Conservation (phyloP, 2,888 invertebrate species). For the Fragum fragum region DNA sequence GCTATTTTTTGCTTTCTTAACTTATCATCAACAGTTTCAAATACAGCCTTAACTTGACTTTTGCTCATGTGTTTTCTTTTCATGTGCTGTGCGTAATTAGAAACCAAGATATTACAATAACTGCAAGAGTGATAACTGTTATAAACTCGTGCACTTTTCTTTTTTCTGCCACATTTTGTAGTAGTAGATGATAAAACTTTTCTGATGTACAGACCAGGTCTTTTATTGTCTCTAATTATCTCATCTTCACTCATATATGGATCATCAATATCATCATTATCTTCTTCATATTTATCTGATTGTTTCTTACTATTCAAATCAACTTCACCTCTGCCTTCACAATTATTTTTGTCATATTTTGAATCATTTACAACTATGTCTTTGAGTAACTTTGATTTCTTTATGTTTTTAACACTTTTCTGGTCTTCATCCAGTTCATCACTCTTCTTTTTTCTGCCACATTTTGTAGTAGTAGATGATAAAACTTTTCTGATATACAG, state of each 20-base stretch:
- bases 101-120: neutral
- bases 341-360: too few relatives aligned
- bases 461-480: neutral
- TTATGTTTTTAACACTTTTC: too few relatives aligned
- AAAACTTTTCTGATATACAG: conserved; percentile 2
- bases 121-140: neutral
- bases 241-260: neutral
- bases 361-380: too few relatives aligned
- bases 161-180: neutral
- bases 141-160: neutral
- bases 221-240: too few relatives aligned
- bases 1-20: neutral
- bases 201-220: neutral
- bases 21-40: neutral
- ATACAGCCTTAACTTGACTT: neutral
- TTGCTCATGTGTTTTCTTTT: neutral
- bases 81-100: neutral
- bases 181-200: neutral
- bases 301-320: too few relatives aligned
- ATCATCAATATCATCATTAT: neutral
- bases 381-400: too few relatives aligned
- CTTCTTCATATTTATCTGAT: neutral
- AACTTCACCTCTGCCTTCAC: too few relatives aligned
- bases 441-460: neutral
- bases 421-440: too few relatives aligned